phyloP scores from a whole-genome alignment of 2,113 vertebrate genomes.

The Eonycteris spelaea region DNA sequence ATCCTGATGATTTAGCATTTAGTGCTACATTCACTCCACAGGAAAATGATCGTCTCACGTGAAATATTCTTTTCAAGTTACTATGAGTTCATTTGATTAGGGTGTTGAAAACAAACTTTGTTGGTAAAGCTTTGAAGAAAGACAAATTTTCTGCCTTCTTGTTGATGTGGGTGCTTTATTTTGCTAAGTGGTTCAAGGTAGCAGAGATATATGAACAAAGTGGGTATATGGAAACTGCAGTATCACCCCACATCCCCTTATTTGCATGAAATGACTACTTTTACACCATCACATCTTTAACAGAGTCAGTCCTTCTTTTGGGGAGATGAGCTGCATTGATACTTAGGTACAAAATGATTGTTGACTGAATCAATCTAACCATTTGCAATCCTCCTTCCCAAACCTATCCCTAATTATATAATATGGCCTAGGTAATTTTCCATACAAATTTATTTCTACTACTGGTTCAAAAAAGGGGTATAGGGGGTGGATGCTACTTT shows the following conservation, averaged over 20 bases:
- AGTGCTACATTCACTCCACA: neutral
- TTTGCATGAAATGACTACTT: neutral
- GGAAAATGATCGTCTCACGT: neutral
- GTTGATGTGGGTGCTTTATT: neutral
- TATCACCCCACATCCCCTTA: neutral
- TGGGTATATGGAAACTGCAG: fast-evolving
- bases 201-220: neutral
- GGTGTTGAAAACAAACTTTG: neutral
- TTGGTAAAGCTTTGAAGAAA: neutral
- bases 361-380: neutral
- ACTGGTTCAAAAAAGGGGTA: neutral
- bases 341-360: neutral
- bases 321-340: neutral
- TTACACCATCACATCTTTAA: neutral
- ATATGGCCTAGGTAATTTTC: neutral
- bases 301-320: neutral
- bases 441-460: conserved; percentile 13
- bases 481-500: neutral
- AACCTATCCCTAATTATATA: neutral
- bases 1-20: fast-evolving
- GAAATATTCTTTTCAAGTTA: neutral
- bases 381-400: neutral
- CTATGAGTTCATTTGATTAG: neutral
- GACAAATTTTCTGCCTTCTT: neutral
- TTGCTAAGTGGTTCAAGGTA: neutral